Conservation (phyloP, 2,888 invertebrate genomes). For the Crossocerus cetratus region DNA sequence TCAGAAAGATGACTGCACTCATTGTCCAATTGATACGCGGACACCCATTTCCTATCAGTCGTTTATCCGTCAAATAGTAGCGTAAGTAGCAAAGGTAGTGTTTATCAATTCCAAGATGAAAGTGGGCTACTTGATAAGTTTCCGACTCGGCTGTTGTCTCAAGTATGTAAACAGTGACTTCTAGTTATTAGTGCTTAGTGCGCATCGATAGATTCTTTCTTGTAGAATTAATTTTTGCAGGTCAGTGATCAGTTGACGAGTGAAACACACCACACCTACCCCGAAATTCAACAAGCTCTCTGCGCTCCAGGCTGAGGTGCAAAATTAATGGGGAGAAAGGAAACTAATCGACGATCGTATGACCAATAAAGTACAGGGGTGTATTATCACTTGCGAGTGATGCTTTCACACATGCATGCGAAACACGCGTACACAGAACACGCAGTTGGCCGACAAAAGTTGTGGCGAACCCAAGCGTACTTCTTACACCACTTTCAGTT, state of each 20-base stretch:
- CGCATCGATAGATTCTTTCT: constrained; percentile 57
- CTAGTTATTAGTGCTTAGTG: constrained; percentile 41
- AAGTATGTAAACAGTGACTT: constrained; percentile 45
- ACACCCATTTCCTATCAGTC: constrained; percentile 18
- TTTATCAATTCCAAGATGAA: constrained; percentile 9
- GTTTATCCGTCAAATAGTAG: constrained; percentile 18
- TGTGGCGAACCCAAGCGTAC: constrained; percentile 13
- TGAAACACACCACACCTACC: constrained; percentile 8
- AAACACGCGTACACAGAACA: constrained; percentile 37
- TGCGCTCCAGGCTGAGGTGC: constrained; percentile 5
- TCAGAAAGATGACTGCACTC: constrained; percentile 30
- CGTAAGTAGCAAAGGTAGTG: constrained; percentile 8
- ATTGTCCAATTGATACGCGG: constrained; percentile 16
- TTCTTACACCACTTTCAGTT: not conserved
- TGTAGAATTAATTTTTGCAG: constrained; percentile 44
- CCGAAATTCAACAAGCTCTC: constrained; percentile 22
- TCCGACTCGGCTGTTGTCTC: not conserved
- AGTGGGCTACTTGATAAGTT: not conserved
- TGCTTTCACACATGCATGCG: constrained; percentile 32
- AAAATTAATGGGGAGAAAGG: constrained; percentile 7
- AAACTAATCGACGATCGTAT: constrained; percentile 12
- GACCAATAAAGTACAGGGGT: constrained; percentile 13
- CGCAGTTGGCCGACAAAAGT: constrained; percentile 16
- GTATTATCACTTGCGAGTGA: constrained; percentile 24
- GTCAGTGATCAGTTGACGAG: constrained; percentile 1